A percentile compares a stretch with the other conserved stretches of the same genome.
These are phyloP conservation scores for Zapornia atra DNA, from an alignment of 2,113 vertebrate genomes.

Conservation along the genomic window DNA sequence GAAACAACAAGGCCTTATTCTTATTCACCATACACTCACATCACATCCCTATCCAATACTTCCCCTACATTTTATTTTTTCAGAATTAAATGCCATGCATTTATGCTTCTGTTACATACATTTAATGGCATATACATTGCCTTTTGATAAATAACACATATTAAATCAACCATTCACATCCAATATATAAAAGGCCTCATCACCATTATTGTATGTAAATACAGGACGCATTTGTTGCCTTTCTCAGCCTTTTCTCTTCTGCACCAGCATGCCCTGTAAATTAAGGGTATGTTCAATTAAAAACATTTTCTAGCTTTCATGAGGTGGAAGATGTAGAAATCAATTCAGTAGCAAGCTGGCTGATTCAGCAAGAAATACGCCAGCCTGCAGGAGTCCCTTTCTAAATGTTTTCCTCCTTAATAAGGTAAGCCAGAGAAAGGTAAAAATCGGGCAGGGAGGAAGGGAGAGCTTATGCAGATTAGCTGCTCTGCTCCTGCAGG, in stretches of 20 bases:
- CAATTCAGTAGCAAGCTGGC: conserved; percentile 18
- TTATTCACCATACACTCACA: background rate
- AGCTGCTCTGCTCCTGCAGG: background rate
- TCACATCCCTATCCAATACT: background rate
- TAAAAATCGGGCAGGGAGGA: background rate
- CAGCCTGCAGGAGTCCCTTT: background rate
- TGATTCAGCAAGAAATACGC: conserved; percentile 50
- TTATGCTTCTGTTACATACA: background rate
- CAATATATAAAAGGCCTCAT: background rate
- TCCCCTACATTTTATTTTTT: background rate
- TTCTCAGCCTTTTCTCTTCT: background rate
- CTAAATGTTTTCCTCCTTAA: conserved; percentile 49
- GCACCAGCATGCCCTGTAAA: background rate
- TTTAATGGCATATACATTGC: background rate
- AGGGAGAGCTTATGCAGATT: background rate
- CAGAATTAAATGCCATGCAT: background rate
- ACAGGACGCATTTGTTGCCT: background rate
- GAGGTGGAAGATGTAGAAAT: conserved; percentile 38
- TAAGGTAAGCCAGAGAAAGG: background rate
- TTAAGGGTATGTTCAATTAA: background rate
- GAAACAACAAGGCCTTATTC: background rate
- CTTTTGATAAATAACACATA: background rate
- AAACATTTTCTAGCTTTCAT: conserved; percentile 31
- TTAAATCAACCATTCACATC: background rate
- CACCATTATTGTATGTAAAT: background rate